These are phyloP conservation scores for Dendrophyllia cribrosa DNA, from an alignment of 64 coral and sea anemone genomes.

Conservation along the genomic window DNA sequence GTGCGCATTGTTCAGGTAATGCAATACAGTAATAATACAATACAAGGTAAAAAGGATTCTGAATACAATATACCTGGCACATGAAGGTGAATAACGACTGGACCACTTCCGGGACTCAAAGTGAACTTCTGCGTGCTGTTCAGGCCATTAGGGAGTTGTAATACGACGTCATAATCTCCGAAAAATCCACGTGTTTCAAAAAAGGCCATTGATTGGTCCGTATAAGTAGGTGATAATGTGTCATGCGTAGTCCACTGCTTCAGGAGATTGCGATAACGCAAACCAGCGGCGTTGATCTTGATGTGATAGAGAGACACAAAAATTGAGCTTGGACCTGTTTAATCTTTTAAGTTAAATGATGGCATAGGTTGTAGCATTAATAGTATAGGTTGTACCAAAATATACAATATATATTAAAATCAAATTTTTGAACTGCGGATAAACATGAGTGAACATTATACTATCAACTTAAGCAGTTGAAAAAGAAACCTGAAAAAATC, in stretches of 20 bases:
- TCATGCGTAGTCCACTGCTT: conserved; percentile 79
- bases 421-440: too few relatives aligned
- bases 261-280: conserved; percentile 66
- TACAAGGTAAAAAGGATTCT: too few relatives aligned
- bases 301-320: background rate
- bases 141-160: conserved; percentile 64
- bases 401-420: too few relatives aligned
- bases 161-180: conserved; percentile 69
- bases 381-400: too few relatives aligned
- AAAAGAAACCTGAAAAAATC: too few relatives aligned
- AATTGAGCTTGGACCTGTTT: background rate
- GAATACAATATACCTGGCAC: conserved; percentile 28
- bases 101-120: conserved; percentile 51
- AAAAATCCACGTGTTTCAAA: conserved; percentile 75
- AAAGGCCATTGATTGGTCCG: conserved; percentile 11
- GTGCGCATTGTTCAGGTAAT: too few relatives aligned
- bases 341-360: too few relatives aligned
- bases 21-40: too few relatives aligned
- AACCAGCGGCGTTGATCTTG: conserved; percentile 81
- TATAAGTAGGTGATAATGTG: conserved; percentile 32
- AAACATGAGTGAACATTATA: too few relatives aligned
- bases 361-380: too few relatives aligned
- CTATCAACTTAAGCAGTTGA: too few relatives aligned
- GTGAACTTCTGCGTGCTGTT: conserved; percentile 48
- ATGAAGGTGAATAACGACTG: background rate